These are phyloP conservation scores for Lamellibrachia satsuma DNA, from an alignment of 2,888 invertebrate genomes.

Conservation along the genomic window DNA sequence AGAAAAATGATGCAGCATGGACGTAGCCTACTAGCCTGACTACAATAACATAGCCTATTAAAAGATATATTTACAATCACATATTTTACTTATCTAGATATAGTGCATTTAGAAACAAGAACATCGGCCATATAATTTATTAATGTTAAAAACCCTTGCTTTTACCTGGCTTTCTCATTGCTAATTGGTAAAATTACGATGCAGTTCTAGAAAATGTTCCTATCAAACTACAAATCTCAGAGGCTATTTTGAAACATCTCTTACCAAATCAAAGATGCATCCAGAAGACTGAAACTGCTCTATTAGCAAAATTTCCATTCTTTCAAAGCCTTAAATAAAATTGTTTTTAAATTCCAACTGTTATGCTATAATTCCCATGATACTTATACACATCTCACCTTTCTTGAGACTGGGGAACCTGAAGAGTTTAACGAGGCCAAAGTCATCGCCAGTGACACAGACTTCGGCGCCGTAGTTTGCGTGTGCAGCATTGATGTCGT, in stretches of 20 bases:
- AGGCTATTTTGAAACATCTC: background rate
- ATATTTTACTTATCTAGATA: background rate
- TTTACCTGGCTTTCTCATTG: background rate
- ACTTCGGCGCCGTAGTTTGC: slow-evolving; percentile 57
- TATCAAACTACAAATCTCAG: background rate
- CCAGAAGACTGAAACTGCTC: background rate
- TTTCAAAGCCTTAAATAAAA: background rate
- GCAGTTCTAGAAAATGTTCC: background rate
- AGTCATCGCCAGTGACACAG: slow-evolving; percentile 64
- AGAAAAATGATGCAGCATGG: background rate
- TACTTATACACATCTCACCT: slow-evolving; percentile 49
- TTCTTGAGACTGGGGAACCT: slow-evolving; percentile 63
- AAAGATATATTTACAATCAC: background rate
- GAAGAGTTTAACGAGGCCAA: slow-evolving; percentile 65
- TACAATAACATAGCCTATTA: no score
- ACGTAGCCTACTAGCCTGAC: background rate
- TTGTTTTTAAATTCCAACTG: background rate
- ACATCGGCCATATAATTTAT: background rate
- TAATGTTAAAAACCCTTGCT: background rate
- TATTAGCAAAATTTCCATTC: background rate
- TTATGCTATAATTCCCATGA: background rate
- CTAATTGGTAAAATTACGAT: background rate
- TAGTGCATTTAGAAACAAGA: background rate
- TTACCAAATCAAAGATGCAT: background rate
- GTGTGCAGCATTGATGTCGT: slow-evolving; percentile 65